A percentile compares a stretch with the other conserved stretches of the same genome.
These are phyloP conservation scores for Pongo pygmaeus DNA, from an alignment of 2,113 vertebrate species.

Conservation along the genomic window DNA sequence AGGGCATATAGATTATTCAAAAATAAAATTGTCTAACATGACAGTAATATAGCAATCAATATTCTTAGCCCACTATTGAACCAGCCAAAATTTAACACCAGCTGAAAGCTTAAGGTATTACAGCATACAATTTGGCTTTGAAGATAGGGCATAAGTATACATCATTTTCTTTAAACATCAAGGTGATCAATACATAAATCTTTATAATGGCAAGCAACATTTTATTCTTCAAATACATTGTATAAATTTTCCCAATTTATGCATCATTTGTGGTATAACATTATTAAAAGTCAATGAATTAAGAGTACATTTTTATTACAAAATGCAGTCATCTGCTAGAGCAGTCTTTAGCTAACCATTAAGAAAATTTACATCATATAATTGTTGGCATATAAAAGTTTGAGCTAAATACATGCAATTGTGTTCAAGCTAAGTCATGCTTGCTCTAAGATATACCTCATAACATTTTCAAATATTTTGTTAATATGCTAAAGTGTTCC, in stretches of 20 bases:
- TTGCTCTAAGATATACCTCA: neutral
- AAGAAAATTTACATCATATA: neutral
- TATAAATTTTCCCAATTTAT: neutral
- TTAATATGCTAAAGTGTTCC: neutral
- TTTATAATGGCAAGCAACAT: neutral
- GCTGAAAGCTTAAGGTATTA: neutral
- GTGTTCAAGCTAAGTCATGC: neutral
- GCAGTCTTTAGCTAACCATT: neutral
- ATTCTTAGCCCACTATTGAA: neutral
- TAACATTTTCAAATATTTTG: constrained; percentile 35
- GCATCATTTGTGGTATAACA: neutral
- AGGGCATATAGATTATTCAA: neutral
- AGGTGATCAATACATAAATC: neutral
- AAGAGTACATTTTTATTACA: constrained; percentile 4
- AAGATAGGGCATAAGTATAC: neutral
- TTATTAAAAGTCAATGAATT: constrained; percentile 29
- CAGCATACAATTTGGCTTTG: neutral
- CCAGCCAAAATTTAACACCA: neutral
- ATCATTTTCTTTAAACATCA: constrained; percentile 36
- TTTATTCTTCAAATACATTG: constrained; percentile 41
- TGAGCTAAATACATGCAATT: neutral
- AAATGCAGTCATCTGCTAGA: neutral
- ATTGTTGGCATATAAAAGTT: neutral
- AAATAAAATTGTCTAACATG: constrained; percentile 7
- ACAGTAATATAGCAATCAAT: neutral